Evolutionary conservation across 2,888 invertebrate species (phyloP).

Genomic region (Euplexia lucipara): DNA sequence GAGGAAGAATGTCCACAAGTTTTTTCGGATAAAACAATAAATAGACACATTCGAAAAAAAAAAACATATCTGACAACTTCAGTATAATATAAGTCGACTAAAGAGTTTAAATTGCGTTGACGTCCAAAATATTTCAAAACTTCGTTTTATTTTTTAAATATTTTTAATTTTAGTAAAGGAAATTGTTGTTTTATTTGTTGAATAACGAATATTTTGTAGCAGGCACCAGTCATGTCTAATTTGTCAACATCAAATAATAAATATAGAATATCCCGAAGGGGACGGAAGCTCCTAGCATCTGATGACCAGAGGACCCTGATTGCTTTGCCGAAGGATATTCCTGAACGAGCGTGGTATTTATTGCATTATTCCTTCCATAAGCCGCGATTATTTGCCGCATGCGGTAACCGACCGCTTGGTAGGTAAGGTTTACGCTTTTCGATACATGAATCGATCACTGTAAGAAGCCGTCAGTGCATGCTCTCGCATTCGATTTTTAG

Average conservation of each 20-base stretch:
- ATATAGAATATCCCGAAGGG: slow-evolving; percentile 79
- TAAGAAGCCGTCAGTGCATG: too few relatives aligned
- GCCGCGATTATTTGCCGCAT: too few relatives aligned
- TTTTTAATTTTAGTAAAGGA: slow-evolving; percentile 36
- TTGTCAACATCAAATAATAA: slow-evolving; percentile 61
- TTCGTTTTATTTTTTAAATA: slow-evolving; percentile 36
- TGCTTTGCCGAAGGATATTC: slow-evolving; percentile 83
- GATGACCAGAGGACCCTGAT: slow-evolving; percentile 79
- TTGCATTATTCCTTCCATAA: too few relatives aligned
- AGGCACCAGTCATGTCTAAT: slow-evolving; percentile 29
- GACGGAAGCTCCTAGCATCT: slow-evolving; percentile 77
- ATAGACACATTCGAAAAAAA: background rate
- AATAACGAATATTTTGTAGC: slow-evolving; percentile 4
- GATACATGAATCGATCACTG: too few relatives aligned
- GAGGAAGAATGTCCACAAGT: too few relatives aligned
- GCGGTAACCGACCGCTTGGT: too few relatives aligned
- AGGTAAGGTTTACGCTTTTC: too few relatives aligned
- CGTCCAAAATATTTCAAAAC: slow-evolving; percentile 32
- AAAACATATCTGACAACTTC: slow-evolving; percentile 15
- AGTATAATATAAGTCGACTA: too few relatives aligned
- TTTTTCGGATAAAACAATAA: background rate
- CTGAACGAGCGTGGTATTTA: slow-evolving; percentile 83
- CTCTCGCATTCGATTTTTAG: too few relatives aligned
- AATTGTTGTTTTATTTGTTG: slow-evolving; percentile 15
- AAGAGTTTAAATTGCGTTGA: slow-evolving; percentile 6